Evolutionary conservation across 2,113 vertebrate species (phyloP), one percentile per base, ranked within the genome.

Genomic region (Cynoglossus semilaevis): DNA sequence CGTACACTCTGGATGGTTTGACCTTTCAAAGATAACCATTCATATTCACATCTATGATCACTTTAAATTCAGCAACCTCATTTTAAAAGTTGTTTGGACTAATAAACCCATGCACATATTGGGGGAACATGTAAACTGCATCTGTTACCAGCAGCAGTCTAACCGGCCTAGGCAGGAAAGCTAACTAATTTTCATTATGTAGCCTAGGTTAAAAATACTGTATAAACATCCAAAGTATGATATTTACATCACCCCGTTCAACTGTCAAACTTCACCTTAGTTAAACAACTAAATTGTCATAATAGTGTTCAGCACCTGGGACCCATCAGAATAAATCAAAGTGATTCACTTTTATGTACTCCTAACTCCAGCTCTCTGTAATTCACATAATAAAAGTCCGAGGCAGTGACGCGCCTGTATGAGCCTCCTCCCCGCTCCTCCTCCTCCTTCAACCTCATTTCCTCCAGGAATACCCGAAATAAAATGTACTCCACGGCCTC

Each of bases 381-480:
- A 1, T 7, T 56, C 50, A 34, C 51, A 1, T 9, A 29, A 1
- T 9, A 12, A 14, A 63, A 15, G 14, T 60, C 53, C 35, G 15
- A 44, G 41, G 14, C 65, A 18, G 0, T 8, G 56, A 29, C 53
- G 10, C 87, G 87, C 89, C 90, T 80, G 74, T 77, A 88, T 85
- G 87, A 81, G 88, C 57, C 16, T 54, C 8, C 18, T 15, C 46
- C 13, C 22, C n/a, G 9, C 22, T 35, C 48, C 58, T 65, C 50
- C 22, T 50, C 18, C 29, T 36, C 49, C 57, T 67, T 35, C 67
- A 76, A 65, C 76, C 79, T 79, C 78, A 65, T 80, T 85, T 87
- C 83, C 86, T 85, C 40, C 53, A 63, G 18, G 54, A 70, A 68
- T 70, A 72, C 55, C 46, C 51, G 50, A 41, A 41, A 13, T 40